These are phyloP conservation scores for Choreutis nemorana DNA, from an alignment of 2,888 invertebrate genomes.

Conservation along the genomic window DNA sequence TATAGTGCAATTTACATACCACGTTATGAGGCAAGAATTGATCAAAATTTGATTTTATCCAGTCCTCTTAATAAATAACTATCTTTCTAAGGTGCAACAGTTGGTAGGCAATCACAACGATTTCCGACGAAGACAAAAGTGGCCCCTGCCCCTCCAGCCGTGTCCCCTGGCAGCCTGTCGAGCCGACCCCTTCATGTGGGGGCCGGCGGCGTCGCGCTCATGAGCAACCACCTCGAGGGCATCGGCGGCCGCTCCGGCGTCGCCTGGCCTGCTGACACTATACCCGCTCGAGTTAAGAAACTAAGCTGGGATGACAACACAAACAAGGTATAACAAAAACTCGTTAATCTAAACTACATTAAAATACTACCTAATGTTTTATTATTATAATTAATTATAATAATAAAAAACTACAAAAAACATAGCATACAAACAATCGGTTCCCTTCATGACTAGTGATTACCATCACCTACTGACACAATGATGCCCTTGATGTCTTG, in stretches of 20 bases:
- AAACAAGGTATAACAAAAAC: no score
- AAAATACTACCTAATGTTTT: no score
- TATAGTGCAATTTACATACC: no score
- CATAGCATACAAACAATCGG: no score
- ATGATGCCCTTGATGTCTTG: no score
- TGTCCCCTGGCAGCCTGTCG: slow-evolving; percentile 18
- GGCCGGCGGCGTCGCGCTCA: slow-evolving; percentile 25
- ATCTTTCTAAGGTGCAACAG: slow-evolving; percentile 7
- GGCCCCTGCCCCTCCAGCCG: slow-evolving; percentile 42
- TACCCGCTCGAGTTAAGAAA: slow-evolving; percentile 78
- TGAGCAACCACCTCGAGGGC: slow-evolving; percentile 45
- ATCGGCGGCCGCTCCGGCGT: slow-evolving; percentile 46
- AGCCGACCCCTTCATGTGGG: slow-evolving; percentile 8
- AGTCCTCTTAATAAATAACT: no score
- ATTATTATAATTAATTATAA: no score
- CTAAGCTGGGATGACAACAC: slow-evolving; percentile 80
- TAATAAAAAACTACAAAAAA: no score
- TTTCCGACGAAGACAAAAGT: slow-evolving; percentile 26
- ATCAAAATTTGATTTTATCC: no score
- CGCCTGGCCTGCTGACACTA: slow-evolving; percentile 74
- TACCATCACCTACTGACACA: no score
- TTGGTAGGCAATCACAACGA: slow-evolving; percentile 25
- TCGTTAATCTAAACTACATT: no score
- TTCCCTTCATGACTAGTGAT: no score
- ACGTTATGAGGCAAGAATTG: neutral